Percentiles rank a stretch among this genome's conserved stretches.
These are phyloP conservation scores for Fistularia commersonii DNA, from an alignment of 2,797 vertebrate genomes.

Conservation along the genomic window DNA sequence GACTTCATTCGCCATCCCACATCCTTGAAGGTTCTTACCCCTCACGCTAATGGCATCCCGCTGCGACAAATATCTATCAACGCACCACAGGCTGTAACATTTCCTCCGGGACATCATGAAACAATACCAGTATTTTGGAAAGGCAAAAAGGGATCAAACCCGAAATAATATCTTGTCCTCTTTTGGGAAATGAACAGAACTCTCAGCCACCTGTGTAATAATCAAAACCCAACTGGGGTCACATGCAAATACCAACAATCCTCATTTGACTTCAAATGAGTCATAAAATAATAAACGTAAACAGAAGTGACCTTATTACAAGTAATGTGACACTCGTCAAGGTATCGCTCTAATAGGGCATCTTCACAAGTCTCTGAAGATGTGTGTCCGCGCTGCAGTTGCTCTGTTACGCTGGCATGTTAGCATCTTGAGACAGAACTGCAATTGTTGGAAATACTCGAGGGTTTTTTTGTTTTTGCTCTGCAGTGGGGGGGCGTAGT, in stretches of 20 bases:
- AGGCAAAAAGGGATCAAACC: constrained; percentile 6
- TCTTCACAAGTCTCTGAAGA: constrained; percentile 16
- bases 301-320: constrained; percentile 10
- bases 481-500: constrained; percentile 28
- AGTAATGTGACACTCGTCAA: constrained; percentile 9
- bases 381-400: constrained; percentile 10
- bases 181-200: constrained; percentile 49
- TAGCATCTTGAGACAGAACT: constrained; percentile 36
- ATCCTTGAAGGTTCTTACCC: not conserved
- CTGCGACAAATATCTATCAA: constrained; percentile 16
- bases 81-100: not conserved
- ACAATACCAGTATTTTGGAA: not conserved
- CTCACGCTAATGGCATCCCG: not conserved
- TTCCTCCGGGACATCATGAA: constrained; percentile 10
- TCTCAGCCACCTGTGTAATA: constrained; percentile 29
- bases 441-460: constrained; percentile 8
- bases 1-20: constrained; percentile 5
- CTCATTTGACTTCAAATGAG: constrained; percentile 1
- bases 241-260: constrained; percentile 13
- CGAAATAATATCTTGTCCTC: constrained; percentile 35
- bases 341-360: constrained; percentile 7
- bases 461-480: constrained; percentile 24
- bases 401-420: constrained; percentile 40
- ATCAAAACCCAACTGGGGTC: constrained; percentile 21
- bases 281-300: constrained; percentile 15